Base-by-base conservation (phyloP, 2,888 invertebrate genomes). In the Synergus umbraculus region DNA sequence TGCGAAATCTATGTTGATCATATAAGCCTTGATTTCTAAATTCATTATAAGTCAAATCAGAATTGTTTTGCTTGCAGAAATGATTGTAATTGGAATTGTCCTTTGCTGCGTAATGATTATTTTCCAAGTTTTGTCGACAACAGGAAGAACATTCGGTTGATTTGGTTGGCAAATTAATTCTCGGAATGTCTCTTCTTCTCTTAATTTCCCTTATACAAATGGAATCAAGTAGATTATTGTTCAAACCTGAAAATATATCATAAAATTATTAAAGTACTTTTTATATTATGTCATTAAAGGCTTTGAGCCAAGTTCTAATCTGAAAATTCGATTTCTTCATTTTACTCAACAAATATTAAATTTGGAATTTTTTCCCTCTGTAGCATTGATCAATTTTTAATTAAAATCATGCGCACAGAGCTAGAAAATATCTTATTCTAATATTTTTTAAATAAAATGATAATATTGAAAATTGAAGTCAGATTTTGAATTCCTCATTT, bases 101-200 rank as follows among this genome's bases (percentile, higher is more conserved):
- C 54, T 37, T 77, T 22, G 15, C 64, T 63, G 22, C 54, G 22
- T 69, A 29, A 22, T 60, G 41, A n/a, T 37, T 15, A 67, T 41
- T 41, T 13, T 76, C 80, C 9, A 15, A 9, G 37, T 81, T 64
- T 76, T 85, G 76, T 80, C 84, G 82, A n/a, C 81, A 83, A 58
- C 84, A 85, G 4, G 60, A 44, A 4, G 85, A 83, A 76, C 81
- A 85, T 13, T 81, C 78, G 4, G 79, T 37, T 73, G 54, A 54
- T 13, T 73, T 29, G 7, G 29, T 22, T 13, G 15, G 10, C 15
- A 49, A n/a, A 37, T 37, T 15, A 15, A 7, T 46, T 54, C n/a
- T 46, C 2, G 69, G n/a, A 73, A 58, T 29, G n/a, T 73, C 73
- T 18, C 41, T 54, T n/a, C 29, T 73, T 29, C 49, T 69, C n/a